Evolutionary conservation across 53 echinoderm and acorn worm species (phyloP).

Genomic region (Glandiceps talaboti): DNA sequence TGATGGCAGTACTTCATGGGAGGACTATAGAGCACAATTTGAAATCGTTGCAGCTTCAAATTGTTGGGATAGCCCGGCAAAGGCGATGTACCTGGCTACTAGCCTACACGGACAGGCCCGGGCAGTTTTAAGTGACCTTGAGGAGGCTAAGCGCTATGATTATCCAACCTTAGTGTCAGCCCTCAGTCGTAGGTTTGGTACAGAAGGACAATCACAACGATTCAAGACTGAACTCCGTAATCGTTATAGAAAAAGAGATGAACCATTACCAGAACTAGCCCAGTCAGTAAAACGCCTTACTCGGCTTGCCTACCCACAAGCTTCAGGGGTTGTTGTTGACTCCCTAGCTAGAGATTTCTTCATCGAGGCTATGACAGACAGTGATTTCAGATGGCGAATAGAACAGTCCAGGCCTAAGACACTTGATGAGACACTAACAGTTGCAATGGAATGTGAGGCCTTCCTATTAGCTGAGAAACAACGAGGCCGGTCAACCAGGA

Average conservation of each 20-base stretch:
- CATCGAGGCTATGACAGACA: slow-evolving; percentile 22
- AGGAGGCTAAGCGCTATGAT: no score
- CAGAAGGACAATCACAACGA: no score
- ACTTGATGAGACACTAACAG: slow-evolving; percentile 19
- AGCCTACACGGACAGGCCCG: no score
- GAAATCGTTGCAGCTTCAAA: no score
- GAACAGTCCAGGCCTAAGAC: slow-evolving; percentile 11
- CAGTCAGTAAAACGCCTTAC: slow-evolving; percentile 6
- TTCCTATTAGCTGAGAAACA: neutral
- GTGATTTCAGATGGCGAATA: slow-evolving; percentile 13
- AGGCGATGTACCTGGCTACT: no score
- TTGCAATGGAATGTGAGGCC: slow-evolving; percentile 23
- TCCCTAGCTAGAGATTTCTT: slow-evolving; percentile 23
- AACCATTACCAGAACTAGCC: slow-evolving; percentile 23
- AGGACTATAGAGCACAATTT: no score
- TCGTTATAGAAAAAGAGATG: slow-evolving; percentile 1
- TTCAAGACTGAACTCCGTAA: no score
- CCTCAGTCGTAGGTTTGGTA: no score
- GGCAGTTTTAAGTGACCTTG: no score
- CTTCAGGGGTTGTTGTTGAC: slow-evolving; percentile 8
- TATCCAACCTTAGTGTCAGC: no score
- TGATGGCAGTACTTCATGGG: no score
- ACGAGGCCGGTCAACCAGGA: neutral
- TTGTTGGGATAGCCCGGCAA: no score
- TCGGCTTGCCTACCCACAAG: slow-evolving; percentile 13